These are phyloP conservation scores for Pristionchus mayeri DNA, from an alignment of 2,888 invertebrate species.

Conservation along the genomic window DNA sequence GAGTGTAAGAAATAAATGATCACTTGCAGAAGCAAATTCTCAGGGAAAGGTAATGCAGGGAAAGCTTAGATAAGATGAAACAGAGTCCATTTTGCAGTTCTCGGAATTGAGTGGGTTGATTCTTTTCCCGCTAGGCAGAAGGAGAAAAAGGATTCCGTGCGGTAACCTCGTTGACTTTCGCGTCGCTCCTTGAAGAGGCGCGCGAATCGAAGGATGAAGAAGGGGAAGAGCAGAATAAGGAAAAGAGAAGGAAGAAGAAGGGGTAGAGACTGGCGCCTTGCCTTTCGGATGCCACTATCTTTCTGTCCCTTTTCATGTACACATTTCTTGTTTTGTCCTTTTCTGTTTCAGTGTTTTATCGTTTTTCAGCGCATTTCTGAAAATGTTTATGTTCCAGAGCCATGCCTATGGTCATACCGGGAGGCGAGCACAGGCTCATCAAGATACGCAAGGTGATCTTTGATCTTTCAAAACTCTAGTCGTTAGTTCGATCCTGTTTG, in stretches of 20 bases:
- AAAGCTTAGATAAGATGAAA: too few species aligned
- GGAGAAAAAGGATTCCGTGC: background rate
- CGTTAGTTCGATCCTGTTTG: too few species aligned
- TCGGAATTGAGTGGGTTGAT: too few species aligned
- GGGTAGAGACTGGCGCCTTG: background rate
- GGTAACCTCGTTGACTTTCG: constrained; percentile 28
- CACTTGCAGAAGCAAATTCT: too few species aligned
- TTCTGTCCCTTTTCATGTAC: background rate
- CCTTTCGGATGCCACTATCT: background rate
- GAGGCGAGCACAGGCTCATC: constrained; percentile 72
- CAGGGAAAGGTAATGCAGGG: too few species aligned
- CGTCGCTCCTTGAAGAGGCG: background rate
- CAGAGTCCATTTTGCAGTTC: too few species aligned
- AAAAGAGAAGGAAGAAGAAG: background rate
- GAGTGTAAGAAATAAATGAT: too few species aligned
- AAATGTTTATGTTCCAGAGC: too few species aligned
- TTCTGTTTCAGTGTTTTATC: background rate
- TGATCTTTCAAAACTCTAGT: constrained; percentile 10
- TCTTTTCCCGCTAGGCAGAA: too few species aligned
- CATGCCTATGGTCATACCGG: constrained; percentile 72
- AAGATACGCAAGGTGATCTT: constrained; percentile 66
- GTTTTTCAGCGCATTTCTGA: too few species aligned
- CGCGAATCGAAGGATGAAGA: constrained; percentile 46
- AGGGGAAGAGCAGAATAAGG: constrained; percentile 44
- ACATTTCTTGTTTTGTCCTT: background rate